Percentiles rank a stretch among this genome's conserved stretches.
Evolutionary conservation across 2,797 vertebrate genomes (phyloP).

Genomic region (Eulemur coronatus): DNA sequence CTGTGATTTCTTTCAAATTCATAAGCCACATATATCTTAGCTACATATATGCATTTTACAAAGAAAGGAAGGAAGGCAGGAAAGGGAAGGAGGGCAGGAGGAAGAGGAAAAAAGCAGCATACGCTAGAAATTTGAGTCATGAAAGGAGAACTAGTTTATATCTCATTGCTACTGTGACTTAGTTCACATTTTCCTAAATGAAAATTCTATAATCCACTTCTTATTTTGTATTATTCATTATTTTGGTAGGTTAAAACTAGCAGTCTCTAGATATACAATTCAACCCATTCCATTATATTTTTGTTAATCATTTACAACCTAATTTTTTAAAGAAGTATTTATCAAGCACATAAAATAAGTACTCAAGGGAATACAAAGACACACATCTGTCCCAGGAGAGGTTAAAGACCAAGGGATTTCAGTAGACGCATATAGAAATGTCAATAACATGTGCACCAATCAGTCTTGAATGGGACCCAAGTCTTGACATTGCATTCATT

Average conservation of each 20-base stretch:
- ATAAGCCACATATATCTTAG: background rate
- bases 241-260: background rate
- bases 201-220: background rate
- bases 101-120: background rate
- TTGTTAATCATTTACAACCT: constrained; percentile 7
- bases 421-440: background rate
- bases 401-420: background rate
- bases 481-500: background rate
- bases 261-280: background rate
- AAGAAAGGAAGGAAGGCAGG: background rate
- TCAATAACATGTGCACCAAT: background rate
- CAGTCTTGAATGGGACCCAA: background rate
- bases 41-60: background rate
- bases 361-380: background rate
- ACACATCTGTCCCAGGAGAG: background rate
- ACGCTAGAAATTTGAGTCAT: background rate
- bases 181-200: background rate
- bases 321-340: background rate
- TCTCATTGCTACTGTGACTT: background rate
- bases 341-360: background rate
- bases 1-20: background rate
- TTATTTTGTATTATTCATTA: background rate
- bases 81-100: background rate
- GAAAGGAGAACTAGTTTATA: background rate
- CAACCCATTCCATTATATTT: background rate